These are phyloP conservation scores for Callospermophilus lateralis DNA, from an alignment of 2,113 vertebrate genomes.

Conservation along the genomic window DNA sequence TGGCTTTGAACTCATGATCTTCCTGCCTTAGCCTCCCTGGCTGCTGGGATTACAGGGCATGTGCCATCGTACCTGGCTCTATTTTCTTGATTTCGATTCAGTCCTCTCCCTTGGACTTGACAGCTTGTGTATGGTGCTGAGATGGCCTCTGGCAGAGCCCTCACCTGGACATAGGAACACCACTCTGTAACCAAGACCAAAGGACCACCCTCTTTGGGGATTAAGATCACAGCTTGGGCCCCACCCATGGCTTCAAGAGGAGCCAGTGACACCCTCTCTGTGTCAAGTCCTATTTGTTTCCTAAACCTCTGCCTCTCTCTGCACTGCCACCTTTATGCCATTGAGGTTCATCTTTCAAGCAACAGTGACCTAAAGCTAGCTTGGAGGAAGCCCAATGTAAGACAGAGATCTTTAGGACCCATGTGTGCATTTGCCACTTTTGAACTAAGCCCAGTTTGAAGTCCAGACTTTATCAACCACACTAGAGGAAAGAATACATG, in stretches of 20 bases:
- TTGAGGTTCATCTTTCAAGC: background rate
- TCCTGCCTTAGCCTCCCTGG: too few species aligned
- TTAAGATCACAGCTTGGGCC: background rate
- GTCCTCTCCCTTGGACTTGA: background rate
- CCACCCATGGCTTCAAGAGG: background rate
- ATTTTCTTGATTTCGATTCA: background rate
- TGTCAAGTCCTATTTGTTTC: background rate
- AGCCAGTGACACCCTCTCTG: background rate
- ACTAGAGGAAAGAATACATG: background rate
- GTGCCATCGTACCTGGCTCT: too few species aligned
- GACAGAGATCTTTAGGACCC: background rate
- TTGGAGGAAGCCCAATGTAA: background rate
- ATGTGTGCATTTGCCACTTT: background rate
- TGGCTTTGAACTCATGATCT: too few species aligned
- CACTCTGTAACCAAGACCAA: background rate
- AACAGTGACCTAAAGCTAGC: background rate
- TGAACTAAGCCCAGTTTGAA: slow-evolving; percentile 4
- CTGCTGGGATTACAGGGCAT: too few species aligned
- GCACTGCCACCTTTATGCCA: background rate
- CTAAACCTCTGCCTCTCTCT: background rate
- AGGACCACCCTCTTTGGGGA: background rate
- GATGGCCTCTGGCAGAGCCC: background rate
- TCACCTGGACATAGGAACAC: background rate
- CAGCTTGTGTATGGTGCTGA: background rate
- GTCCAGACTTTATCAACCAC: slow-evolving; percentile 39